Evolutionary conservation across 2,888 invertebrate genomes (phyloP), one percentile per base, ranked within the genome.

Genomic region (Germaria angustata): DNA sequence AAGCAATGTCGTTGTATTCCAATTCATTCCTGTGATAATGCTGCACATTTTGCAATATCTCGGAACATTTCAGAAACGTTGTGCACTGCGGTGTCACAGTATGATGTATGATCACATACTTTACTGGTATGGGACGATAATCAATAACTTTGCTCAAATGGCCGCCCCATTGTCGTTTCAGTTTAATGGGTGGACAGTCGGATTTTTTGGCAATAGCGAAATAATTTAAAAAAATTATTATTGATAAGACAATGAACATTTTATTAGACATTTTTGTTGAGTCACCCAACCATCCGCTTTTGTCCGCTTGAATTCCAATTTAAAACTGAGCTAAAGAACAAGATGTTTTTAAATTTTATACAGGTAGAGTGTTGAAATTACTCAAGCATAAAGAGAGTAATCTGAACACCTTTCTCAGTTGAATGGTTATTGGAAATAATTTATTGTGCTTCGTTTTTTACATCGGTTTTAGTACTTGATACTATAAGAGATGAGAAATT

Each of bases 161-260:
- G 0, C 92, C 94, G n/a, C 92, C 93, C 95, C 95, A 95, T 65
- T 93, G 90, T 0, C 90, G 89, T 86, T 93, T 93, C 1, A 91
- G 88, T 15, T 94, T 91, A 9, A 94, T 92, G 20, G 90, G 89
- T 8, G 93, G 93, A 85, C 94, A 94, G 24, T 86, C 85, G 0
- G 63, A 34, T 15, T 39, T 63, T 44, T 39, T 22, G 1, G 32
- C 34, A 11, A 22, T 1, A 39, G 17, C 39, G 13, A 7, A 24
- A 22, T 34, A 51, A 53, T 32, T 39, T 13, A 68, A n/a, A 4
- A 28, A 77, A 57, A 39, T 9, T 41, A 39, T 9, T 41, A 57
- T 41, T 13, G 20, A 9, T 2, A 75, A 36, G 20, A 28, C 1
- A 3, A 51, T 0, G 2, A 28, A 32, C n/a, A 51, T 0, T 32